phyloP scores from a whole-genome alignment of 2,113 vertebrate species.

The Albula goreensis region DNA sequence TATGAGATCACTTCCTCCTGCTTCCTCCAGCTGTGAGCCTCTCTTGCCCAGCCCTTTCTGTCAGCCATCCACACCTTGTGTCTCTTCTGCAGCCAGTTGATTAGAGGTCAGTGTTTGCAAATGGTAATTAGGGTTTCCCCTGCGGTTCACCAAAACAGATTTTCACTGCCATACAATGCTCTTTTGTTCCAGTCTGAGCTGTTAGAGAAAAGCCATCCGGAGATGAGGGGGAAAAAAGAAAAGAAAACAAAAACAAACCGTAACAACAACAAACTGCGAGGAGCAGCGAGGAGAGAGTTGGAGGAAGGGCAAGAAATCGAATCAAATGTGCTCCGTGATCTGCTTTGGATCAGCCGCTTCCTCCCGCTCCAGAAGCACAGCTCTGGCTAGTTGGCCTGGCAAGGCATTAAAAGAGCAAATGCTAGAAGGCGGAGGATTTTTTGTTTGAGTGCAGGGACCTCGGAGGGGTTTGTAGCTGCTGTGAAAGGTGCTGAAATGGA shows the following conservation, averaged over 20 bases:
- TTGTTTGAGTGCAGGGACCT: too few relatives aligned
- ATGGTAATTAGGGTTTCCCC: conserved; percentile 62
- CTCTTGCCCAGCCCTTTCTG: background rate
- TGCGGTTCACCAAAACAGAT: conserved; percentile 59
- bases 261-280: background rate
- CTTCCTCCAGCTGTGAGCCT: background rate
- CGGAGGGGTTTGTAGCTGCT: too few relatives aligned
- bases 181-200: conserved; percentile 58
- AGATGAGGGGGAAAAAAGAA: conserved; percentile 50
- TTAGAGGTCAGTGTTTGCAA: conserved; percentile 53
- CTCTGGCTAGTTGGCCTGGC: too few relatives aligned
- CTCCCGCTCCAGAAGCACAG: too few relatives aligned
- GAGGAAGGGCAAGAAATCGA: background rate
- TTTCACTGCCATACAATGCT: conserved; percentile 59
- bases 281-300: background rate
- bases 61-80: background rate
- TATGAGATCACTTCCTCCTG: background rate
- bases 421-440: too few relatives aligned
- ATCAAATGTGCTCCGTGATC: background rate
- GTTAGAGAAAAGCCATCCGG: conserved; percentile 52
- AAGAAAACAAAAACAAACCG: conserved; percentile 38
- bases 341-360: too few relatives aligned
- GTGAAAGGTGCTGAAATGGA: too few relatives aligned
- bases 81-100: conserved; percentile 21
- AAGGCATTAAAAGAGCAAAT: too few relatives aligned